Evolutionary conservation across 2,797 vertebrate species (phyloP).

Genomic region (Sylvia borin): DNA sequence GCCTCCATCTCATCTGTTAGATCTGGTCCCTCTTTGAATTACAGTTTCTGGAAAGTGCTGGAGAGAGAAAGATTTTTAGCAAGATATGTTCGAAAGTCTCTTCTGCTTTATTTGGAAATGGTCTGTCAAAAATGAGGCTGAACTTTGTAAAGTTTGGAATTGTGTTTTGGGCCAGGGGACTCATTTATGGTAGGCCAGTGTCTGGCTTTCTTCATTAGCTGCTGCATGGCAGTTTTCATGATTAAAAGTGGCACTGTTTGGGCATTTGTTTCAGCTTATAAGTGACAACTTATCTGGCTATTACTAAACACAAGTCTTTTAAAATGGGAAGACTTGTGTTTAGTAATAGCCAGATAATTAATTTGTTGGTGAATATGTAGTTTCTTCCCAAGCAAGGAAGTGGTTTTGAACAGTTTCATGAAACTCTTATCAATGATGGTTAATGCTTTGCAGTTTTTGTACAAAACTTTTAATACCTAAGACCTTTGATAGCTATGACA

Average conservation of each 20-base stretch:
- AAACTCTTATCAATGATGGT: background rate
- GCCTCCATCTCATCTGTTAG: background rate
- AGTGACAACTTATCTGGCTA: background rate
- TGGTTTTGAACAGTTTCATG: background rate
- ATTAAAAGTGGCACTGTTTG: background rate
- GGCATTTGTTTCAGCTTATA: background rate
- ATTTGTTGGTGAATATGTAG: background rate
- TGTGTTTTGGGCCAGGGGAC: background rate
- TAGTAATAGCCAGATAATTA: background rate
- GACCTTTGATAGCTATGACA: background rate
- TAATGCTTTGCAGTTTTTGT: background rate
- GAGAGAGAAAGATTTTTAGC: background rate
- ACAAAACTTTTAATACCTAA: background rate
- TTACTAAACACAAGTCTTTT: background rate
- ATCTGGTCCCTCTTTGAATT: background rate
- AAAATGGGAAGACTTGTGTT: background rate
- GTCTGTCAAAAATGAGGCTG: background rate
- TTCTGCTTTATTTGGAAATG: slow-evolving; percentile 9
- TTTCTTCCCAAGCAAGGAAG: background rate
- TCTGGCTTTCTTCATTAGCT: background rate
- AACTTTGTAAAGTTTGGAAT: background rate
- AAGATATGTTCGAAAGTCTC: background rate
- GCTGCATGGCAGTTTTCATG: background rate
- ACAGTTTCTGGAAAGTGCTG: background rate
- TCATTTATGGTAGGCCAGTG: background rate